Base-by-base conservation (phyloP, 2,113 vertebrate genomes). In the Tretioscincus oriximinensis region DNA sequence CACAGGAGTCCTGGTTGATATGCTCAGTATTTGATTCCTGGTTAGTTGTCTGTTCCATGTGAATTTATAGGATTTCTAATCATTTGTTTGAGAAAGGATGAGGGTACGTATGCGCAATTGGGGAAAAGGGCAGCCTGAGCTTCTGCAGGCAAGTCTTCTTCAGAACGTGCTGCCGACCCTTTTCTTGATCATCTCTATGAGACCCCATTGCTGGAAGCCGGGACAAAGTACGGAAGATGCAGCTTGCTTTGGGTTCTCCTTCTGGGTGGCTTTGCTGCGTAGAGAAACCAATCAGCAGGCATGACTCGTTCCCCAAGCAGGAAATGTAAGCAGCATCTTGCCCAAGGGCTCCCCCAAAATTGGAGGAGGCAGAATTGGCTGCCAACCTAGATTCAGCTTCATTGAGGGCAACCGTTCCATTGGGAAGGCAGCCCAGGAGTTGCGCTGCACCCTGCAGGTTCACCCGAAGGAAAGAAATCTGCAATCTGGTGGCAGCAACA, bases 401-500 rank as follows among this genome's bases (percentile, higher is more conserved):
- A 4, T 31, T 76, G 35, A 49, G 26, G n/a, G 10, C 35, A 41
- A 9, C 11, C 6, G 58, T 71, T 61, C 51, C 14, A 1, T 21
- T 41, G 26, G 10, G 49, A 61, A 70, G 22, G 18, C 11, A 21
- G 41, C 24, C 54, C 26, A 9, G 29, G 24, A 29, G 41, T 26
- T 61, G 51, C 7, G 5, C 29, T 80, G 78, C 78, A 31, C 35
- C 51, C n/a, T n/a, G 21, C 51, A 14, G 4, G 5, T n/a, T 24
- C 24, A 5, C 28, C 35, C 63, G 18, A 29, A 35, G 45, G 60
- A 65, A 70, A 65, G 24, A 6, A 35, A 61, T 79, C 71, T 20
- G 28, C 65, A 51, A 26, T 87, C 85, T 78, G 11, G 81, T 82
- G 71, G 74, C 5, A 18, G 2, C 83, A 90, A 87, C 91, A 89